Evolutionary conservation across 2,797 vertebrate species (phyloP), one percentile per base, ranked within the genome.

Genomic region (Basileuterus tristriatus): DNA sequence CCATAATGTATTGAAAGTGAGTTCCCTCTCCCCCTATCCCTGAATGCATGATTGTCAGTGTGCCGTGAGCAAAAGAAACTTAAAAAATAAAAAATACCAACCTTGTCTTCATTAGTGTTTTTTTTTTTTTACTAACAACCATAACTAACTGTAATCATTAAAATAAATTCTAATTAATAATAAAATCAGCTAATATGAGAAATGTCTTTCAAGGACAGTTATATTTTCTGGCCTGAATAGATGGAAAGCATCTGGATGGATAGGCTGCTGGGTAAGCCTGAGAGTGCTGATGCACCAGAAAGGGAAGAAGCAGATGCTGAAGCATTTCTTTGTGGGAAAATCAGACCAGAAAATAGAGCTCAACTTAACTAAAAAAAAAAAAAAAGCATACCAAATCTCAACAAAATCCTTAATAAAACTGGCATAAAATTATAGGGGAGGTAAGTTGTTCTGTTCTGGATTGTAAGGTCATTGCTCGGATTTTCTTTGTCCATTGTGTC

Each of bases 31-130:
- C 55, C 83, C 58, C 78, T 34, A 65, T 92, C 90, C 97, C 94
- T 15, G 97, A 96, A 97, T 97, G 98, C 98, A 98, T 98, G 98
- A 98, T 96, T 53, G 94, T 98, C 98, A 98, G 98, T 96, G 98
- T 98, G 97, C 94, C 0, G 43, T 97, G 96, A 97, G 95, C 95
- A 95, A 95, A 96, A 93, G 96, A 97, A 93, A 83, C 94, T 91
- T 92, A 93, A 96, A 90, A 96, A 97, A 91, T 92, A 95, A 93
- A 97, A 97, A 94, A 97, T 96, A 97, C 96, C 96, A 97, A 97
- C 96, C 62, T 87, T 15, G 95, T 98, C 97, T 97, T 97, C 96
- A 96, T 98, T 96, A 97, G 97, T 97, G 96, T 3, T 95, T 26
- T 36, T 74, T 80, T 79, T 76, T 65, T 79, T 93, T 96, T 96